phyloP scores from a whole-genome alignment of 2,113 vertebrate species.

The Pseudonaja textilis region DNA sequence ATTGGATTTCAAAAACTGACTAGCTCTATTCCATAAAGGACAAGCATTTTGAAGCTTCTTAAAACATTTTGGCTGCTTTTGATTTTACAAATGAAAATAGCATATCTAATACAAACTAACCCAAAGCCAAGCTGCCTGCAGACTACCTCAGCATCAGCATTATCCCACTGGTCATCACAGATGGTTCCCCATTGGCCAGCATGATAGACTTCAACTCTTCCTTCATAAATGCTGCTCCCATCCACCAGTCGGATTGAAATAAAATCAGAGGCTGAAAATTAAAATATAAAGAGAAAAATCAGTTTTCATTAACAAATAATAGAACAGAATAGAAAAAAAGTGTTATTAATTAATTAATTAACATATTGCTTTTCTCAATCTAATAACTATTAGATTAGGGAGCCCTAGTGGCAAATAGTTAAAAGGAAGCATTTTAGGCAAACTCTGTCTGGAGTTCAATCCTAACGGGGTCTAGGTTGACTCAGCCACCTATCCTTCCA shows the following conservation, averaged over 20 bases:
- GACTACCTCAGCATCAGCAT: slow-evolving; percentile 93
- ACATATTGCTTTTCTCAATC: background rate
- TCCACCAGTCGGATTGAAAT: slow-evolving; percentile 80
- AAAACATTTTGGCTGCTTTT: background rate
- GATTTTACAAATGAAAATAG: slow-evolving; percentile 38
- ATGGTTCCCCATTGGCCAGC: slow-evolving; percentile 93
- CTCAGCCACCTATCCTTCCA: background rate
- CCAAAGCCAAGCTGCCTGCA: slow-evolving; percentile 94
- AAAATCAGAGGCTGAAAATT: slow-evolving; percentile 64
- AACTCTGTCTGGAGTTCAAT: background rate
- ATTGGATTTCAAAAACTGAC: background rate
- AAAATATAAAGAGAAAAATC: background rate
- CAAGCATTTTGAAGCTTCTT: background rate
- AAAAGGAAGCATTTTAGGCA: background rate
- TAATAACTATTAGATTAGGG: background rate
- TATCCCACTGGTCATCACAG: slow-evolving; percentile 96
- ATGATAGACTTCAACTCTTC: slow-evolving; percentile 89
- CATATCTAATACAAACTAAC: slow-evolving; percentile 62
- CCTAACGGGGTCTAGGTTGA: background rate
- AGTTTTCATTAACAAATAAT: background rate
- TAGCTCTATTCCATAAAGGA: background rate
- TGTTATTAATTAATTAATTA: background rate
- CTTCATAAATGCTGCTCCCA: slow-evolving; percentile 74
- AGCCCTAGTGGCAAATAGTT: background rate
- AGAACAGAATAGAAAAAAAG: background rate